Conservation (phyloP, 2,888 invertebrate genomes). For the Dioctria rufipes region DNA sequence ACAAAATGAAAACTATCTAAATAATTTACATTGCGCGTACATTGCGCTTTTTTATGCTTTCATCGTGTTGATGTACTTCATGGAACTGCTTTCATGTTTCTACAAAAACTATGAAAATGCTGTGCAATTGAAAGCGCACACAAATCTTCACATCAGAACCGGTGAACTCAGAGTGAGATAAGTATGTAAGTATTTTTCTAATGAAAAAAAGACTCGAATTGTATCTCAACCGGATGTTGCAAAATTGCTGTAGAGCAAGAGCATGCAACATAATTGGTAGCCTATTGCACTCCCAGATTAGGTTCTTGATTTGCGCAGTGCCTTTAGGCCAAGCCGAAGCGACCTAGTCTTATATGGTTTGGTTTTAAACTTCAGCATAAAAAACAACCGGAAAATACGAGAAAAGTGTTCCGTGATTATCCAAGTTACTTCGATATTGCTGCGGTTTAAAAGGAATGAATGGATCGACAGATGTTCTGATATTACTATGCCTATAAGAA, state of each 20-base stretch:
- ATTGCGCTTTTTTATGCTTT: too few relatives aligned
- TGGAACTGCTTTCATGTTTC: too few relatives aligned
- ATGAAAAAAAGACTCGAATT: constrained; percentile 59
- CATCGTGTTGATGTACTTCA: too few relatives aligned
- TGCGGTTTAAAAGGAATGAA: constrained; percentile 24
- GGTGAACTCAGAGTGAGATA: background rate
- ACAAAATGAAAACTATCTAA: too few relatives aligned
- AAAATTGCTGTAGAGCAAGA: constrained; percentile 60
- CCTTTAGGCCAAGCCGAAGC: constrained; percentile 17
- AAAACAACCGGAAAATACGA: constrained; percentile 57
- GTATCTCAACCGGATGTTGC: constrained; percentile 61
- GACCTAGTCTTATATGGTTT: background rate
- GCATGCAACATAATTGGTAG: constrained; percentile 57
- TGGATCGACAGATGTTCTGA: constrained; percentile 46
- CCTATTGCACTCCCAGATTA: constrained; percentile 48
- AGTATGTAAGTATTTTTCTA: constrained; percentile 3
- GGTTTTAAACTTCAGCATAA: constrained; percentile 26
- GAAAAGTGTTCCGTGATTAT: constrained; percentile 52
- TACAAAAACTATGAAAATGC: too few relatives aligned
- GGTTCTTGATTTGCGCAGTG: constrained; percentile 28
- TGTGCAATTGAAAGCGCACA: background rate
- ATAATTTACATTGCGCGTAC: too few relatives aligned
- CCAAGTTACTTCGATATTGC: background rate
- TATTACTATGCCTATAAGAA: background rate
- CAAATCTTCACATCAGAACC: constrained; percentile 10